Conservation (phyloP, 92 coral and sea anemone genomes). For the Phymanthus crucifer region DNA sequence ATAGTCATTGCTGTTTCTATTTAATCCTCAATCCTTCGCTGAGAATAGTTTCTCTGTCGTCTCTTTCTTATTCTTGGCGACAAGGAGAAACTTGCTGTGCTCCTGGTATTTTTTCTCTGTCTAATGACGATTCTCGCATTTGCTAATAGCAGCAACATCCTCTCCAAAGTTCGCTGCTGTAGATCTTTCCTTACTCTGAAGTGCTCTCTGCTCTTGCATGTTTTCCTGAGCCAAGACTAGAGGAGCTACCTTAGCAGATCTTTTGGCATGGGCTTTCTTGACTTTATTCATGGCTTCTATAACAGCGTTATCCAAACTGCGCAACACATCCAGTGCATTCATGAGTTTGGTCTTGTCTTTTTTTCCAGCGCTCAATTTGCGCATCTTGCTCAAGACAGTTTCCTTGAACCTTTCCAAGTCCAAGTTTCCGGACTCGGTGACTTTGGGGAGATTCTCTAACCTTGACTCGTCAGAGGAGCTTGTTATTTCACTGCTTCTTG, state of each 20-base stretch:
- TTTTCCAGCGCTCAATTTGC: background rate
- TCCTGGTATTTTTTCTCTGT: background rate
- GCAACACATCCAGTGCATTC: constrained; percentile 7
- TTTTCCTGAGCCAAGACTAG: background rate
- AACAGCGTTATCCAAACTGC: constrained; percentile 17
- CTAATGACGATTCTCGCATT: background rate
- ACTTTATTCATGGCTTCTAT: constrained; percentile 20
- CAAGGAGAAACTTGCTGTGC: background rate
- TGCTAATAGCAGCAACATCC: background rate
- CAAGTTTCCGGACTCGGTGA: constrained; percentile 11
- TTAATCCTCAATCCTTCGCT: too few species aligned
- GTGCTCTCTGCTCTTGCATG: background rate
- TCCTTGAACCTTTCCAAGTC: constrained; percentile 23
- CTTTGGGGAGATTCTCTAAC: background rate
- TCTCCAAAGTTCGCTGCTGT: background rate
- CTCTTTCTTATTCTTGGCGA: background rate
- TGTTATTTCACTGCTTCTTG: background rate
- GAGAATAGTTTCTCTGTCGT: too few species aligned
- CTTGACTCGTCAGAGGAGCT: background rate
- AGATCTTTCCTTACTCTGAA: background rate
- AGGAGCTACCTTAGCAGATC: constrained; percentile 7
- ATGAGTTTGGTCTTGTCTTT: background rate
- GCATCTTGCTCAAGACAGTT: constrained; percentile 2
- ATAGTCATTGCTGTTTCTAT: too few species aligned
- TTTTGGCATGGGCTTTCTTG: background rate